Evolutionary conservation across 1,140 invertebrate genomes (phyloP).

Genomic region (Ericerus pela): DNA sequence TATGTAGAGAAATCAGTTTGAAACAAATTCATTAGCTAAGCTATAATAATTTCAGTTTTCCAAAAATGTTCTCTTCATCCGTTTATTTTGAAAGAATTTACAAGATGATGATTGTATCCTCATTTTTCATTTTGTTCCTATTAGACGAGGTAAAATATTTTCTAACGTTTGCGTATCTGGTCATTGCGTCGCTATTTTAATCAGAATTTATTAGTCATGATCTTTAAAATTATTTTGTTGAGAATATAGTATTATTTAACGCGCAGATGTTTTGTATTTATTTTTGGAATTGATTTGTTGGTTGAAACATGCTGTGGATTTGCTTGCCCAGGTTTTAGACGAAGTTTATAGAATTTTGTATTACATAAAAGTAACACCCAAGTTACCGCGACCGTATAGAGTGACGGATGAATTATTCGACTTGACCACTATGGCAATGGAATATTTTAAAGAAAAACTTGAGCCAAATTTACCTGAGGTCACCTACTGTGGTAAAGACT

Average conservation of each 20-base stretch:
- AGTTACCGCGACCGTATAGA: slow-evolving; percentile 65
- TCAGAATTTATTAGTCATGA: too few relatives aligned
- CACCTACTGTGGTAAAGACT: slow-evolving; percentile 56
- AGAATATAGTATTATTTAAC: slow-evolving; percentile 4
- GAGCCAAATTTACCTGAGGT: slow-evolving; percentile 73
- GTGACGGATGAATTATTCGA: slow-evolving; percentile 84
- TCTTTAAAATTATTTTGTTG: slow-evolving; percentile 9
- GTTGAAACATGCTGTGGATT: slow-evolving; percentile 1
- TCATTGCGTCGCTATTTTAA: too few relatives aligned
- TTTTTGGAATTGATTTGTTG: slow-evolving; percentile 13
- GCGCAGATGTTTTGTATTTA: background rate
- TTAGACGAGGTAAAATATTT: too few relatives aligned
- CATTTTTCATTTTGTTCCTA: too few relatives aligned
- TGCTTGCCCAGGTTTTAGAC: slow-evolving; percentile 39
- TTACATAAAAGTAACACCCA: slow-evolving; percentile 66
- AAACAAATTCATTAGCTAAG: too few relatives aligned
- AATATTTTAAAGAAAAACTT: slow-evolving; percentile 80
- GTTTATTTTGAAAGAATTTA: too few relatives aligned
- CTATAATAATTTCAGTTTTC: too few relatives aligned
- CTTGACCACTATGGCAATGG: slow-evolving; percentile 82
- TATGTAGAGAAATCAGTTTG: too few relatives aligned
- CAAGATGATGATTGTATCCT: too few relatives aligned
- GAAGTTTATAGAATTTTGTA: slow-evolving; percentile 66
- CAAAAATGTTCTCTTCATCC: too few relatives aligned
- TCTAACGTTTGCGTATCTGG: too few relatives aligned